phyloP scores from a whole-genome alignment of 2,888 invertebrate genomes.

The Vesta saturnalis region DNA sequence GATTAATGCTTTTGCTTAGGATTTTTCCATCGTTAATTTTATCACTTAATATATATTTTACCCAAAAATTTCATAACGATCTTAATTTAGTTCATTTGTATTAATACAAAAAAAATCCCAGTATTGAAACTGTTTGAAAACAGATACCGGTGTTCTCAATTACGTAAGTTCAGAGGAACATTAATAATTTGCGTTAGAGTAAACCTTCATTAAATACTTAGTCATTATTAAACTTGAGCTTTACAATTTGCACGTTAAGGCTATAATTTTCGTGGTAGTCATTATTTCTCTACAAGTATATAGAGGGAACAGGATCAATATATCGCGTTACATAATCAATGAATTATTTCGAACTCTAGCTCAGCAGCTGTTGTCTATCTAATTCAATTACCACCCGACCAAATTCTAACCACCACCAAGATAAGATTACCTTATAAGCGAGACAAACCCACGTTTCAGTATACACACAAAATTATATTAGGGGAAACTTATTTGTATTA shows the following conservation, averaged over 20 bases:
- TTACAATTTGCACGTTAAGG: slow-evolving; percentile 4
- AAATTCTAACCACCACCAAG: slow-evolving; percentile 30
- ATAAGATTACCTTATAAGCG: slow-evolving; percentile 32
- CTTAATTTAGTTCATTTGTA: no score
- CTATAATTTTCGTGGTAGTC: slow-evolving; percentile 23
- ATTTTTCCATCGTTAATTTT: no score
- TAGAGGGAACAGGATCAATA: slow-evolving; percentile 21
- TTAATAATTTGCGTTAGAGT: slow-evolving; percentile 23
- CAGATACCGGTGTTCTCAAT: slow-evolving; percentile 1
- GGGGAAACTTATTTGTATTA: not conserved
- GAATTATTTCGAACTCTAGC: slow-evolving; percentile 31
- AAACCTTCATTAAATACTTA: slow-evolving; percentile 23
- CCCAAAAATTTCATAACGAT: no score
- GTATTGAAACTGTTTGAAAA: no score
- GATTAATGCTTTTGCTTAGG: no score
- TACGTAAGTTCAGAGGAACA: slow-evolving; percentile 13
- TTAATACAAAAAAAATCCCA: no score
- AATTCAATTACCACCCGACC: slow-evolving; percentile 36
- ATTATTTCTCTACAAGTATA: slow-evolving; percentile 24
- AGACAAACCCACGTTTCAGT: slow-evolving; percentile 20
- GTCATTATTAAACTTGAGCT: slow-evolving; percentile 17
- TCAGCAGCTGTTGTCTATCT: slow-evolving; percentile 33
- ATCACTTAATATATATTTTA: no score
- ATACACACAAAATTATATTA: slow-evolving; percentile 18
- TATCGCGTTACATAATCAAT: slow-evolving; percentile 28